Evolutionary conservation across 2,797 vertebrate species (phyloP).

Genomic region (Coracias cyanogaster): DNA sequence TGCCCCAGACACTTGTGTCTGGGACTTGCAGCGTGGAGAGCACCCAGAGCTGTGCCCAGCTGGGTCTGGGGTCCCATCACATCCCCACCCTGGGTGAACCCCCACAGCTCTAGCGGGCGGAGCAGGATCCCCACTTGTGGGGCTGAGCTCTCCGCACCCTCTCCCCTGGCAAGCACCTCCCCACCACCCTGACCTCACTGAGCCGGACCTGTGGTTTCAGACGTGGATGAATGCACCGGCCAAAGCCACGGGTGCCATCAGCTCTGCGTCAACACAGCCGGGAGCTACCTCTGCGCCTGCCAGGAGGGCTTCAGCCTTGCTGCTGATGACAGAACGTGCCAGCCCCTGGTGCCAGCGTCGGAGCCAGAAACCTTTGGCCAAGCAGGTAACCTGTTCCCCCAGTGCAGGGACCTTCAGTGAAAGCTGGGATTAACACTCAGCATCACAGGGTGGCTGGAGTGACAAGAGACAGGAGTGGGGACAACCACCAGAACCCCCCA

Average conservation of each 20-base stretch:
- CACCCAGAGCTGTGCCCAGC: neutral
- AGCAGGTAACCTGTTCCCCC: constrained; percentile 38
- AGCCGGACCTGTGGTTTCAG: constrained; percentile 70
- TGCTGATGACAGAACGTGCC: constrained; percentile 76
- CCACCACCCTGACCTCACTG: neutral
- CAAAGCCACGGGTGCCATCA: constrained; percentile 81
- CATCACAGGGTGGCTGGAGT: neutral
- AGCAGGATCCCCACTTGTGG: neutral
- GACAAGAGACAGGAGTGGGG: neutral
- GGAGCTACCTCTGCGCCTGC: constrained; percentile 87
- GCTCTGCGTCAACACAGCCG: constrained; percentile 84
- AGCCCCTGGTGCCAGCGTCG: neutral
- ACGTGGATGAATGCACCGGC: constrained; percentile 86
- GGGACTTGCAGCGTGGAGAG: neutral
- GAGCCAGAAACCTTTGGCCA: neutral
- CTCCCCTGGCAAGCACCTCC: fast-evolving
- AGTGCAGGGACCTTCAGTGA: fast-evolving
- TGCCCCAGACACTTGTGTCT: neutral
- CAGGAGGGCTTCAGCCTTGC: constrained; percentile 79
- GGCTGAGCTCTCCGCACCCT: fast-evolving
- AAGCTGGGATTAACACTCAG: neutral
- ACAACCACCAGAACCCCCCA: neutral
- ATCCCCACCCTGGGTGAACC: neutral
- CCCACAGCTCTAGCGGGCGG: neutral
- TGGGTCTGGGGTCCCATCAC: neutral